Evolutionary conservation across 2,888 invertebrate genomes (phyloP).

Genomic region (Eurytoma californica): DNA sequence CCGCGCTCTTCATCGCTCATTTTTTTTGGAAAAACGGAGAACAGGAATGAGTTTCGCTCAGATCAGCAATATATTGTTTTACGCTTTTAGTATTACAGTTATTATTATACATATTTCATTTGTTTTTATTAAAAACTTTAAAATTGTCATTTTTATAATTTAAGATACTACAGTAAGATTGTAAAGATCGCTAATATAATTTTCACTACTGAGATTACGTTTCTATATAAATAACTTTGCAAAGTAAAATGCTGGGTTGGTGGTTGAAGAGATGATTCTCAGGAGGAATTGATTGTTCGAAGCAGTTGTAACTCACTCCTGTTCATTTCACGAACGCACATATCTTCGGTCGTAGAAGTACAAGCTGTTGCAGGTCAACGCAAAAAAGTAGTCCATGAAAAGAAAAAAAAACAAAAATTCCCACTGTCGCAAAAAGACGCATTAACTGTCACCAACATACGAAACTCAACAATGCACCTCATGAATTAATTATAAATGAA

Average conservation of each 20-base stretch:
- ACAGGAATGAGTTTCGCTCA: conserved; percentile 58
- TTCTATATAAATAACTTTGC: conserved; percentile 1
- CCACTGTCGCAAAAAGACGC: conserved; percentile 45
- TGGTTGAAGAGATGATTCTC: not conserved
- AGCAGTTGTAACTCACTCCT: conserved; percentile 47
- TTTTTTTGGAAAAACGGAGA: conserved; percentile 47
- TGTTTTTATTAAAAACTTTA: conserved; percentile 17
- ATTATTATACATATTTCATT: conserved; percentile 15
- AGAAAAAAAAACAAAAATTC: conserved; percentile 30
- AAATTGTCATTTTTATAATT: conserved; percentile 30
- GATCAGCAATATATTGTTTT: not conserved
- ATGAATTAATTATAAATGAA: conserved; percentile 52
- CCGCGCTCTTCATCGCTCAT: conserved; percentile 50
- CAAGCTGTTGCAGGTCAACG: conserved; percentile 65
- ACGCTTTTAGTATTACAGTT: not conserved
- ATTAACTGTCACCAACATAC: conserved; percentile 52
- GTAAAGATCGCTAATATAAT: conserved; percentile 27
- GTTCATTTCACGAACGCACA: conserved; percentile 52
- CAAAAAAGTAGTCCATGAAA: conserved; percentile 52
- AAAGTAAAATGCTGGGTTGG: not conserved
- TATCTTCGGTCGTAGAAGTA: conserved; percentile 55
- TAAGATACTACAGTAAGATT: conserved; percentile 10
- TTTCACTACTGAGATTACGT: not conserved
- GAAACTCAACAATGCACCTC: conserved; percentile 51
- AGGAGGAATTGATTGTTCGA: not conserved